phyloP scores from a whole-genome alignment of 2,888 invertebrate species.

The Meteorus cinctellus region DNA sequence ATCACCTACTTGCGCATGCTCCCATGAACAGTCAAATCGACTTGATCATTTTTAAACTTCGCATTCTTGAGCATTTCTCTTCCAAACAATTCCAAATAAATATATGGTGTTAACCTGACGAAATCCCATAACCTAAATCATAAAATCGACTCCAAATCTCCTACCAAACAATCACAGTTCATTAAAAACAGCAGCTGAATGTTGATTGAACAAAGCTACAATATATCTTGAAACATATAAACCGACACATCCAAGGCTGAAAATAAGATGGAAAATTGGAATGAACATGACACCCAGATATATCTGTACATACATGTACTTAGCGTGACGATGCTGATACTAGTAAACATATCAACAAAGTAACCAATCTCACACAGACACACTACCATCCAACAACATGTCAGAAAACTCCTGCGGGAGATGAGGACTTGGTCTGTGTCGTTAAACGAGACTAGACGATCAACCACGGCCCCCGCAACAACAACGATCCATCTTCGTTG shows the following conservation, averaged over 20 bases:
- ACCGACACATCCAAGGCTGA: neutral
- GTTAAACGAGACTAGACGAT: constrained; percentile 49
- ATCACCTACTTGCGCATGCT: constrained; percentile 41
- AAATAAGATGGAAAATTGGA: constrained; percentile 31
- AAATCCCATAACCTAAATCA: neutral
- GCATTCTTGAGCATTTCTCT: neutral
- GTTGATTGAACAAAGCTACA: constrained; percentile 12
- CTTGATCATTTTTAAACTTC: neutral
- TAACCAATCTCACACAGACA: too few species aligned
- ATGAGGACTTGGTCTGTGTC: constrained; percentile 37
- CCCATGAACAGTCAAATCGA: constrained; percentile 32
- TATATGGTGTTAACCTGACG: neutral
- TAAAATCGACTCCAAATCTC: neutral
- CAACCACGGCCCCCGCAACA: constrained; percentile 45
- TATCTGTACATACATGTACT: constrained; percentile 4
- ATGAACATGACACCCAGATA: constrained; percentile 8
- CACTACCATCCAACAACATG: neutral
- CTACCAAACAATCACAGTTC: neutral
- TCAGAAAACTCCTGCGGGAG: constrained; percentile 33
- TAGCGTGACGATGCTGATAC: constrained; percentile 38
- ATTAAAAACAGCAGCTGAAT: neutral
- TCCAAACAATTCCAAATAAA: neutral
- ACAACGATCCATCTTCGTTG: constrained; percentile 66
- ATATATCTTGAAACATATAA: constrained; percentile 41
- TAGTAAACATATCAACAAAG: neutral